Evolutionary conservation across 2,888 invertebrate species (phyloP).

Genomic region (Anaspis maculata): DNA sequence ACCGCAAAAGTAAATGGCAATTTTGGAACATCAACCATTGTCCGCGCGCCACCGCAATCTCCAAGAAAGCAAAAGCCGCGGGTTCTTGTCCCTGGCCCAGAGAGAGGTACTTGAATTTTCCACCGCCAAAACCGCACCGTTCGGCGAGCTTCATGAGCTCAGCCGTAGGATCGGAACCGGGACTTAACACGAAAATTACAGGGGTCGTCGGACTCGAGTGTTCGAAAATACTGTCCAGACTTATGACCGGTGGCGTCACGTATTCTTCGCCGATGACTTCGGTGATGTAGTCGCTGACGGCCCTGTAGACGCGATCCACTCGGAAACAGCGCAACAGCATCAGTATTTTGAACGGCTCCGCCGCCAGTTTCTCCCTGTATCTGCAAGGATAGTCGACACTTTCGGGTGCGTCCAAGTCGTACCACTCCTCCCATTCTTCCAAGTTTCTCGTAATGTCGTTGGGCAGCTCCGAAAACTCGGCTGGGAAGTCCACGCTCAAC

Average conservation of each 20-base stretch:
- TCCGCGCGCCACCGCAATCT: constrained; percentile 63
- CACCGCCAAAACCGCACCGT: constrained; percentile 57
- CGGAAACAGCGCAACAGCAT: constrained; percentile 86
- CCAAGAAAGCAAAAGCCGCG: constrained; percentile 64
- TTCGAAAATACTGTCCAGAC: constrained; percentile 75
- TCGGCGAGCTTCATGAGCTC: constrained; percentile 75
- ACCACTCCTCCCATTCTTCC: constrained; percentile 56
- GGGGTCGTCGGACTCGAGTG: constrained; percentile 78
- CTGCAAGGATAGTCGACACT: constrained; percentile 58
- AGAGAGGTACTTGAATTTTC: constrained; percentile 80
- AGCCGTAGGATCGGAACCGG: constrained; percentile 88
- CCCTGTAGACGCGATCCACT: constrained; percentile 78
- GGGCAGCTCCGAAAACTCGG: constrained; percentile 56
- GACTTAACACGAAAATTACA: constrained; percentile 86
- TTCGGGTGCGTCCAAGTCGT: constrained; percentile 77
- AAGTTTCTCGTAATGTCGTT: constrained; percentile 47
- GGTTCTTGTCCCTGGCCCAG: constrained; percentile 91
- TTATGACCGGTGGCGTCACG: constrained; percentile 81
- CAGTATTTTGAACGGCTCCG: constrained; percentile 60
- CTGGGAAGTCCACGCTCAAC: constrained; percentile 59
- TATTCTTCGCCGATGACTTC: constrained; percentile 79
- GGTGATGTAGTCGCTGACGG: constrained; percentile 76
- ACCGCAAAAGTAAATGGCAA: constrained; percentile 76
- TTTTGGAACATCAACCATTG: constrained; percentile 92
- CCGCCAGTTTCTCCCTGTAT: constrained; percentile 53